phyloP scores from a whole-genome alignment of 2,113 vertebrate species.

The Oxygymnocypris stewartii region DNA sequence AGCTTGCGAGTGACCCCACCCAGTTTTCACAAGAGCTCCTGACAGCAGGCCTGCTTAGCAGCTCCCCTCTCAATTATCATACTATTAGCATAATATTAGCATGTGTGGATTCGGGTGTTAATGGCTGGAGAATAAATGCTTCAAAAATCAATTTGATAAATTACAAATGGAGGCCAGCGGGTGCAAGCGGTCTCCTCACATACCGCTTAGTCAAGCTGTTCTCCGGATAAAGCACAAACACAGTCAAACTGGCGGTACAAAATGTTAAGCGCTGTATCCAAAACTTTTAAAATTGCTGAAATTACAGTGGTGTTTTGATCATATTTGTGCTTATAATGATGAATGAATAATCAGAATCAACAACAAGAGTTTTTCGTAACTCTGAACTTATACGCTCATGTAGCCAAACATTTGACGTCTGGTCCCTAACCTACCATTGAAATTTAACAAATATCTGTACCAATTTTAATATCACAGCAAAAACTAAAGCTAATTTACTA shows the following conservation, averaged over 20 bases:
- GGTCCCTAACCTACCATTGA: neutral
- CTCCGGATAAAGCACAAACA: conserved; percentile 29
- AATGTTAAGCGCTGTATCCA: neutral
- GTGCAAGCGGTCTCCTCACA: conserved; percentile 42
- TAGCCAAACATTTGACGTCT: neutral
- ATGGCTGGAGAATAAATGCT: conserved; percentile 74
- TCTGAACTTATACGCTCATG: neutral
- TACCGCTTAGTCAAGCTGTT: conserved; percentile 40
- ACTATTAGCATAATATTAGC: conserved; percentile 83
- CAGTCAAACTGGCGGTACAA: neutral
- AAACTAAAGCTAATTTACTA: neutral
- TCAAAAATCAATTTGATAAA: conserved; percentile 50
- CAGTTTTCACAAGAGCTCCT: conserved; percentile 79
- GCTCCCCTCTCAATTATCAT: conserved; percentile 79
- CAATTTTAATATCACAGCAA: neutral
- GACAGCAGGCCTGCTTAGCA: conserved; percentile 82
- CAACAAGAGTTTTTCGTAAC: neutral
- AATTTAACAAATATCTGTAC: neutral
- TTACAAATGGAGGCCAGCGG: conserved; percentile 28
- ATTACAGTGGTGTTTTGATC: neutral
- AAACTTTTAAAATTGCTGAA: conserved; percentile 20
- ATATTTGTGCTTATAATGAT: neutral
- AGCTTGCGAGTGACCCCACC: conserved; percentile 82
- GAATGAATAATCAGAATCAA: neutral
- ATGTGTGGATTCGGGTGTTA: conserved; percentile 82